Evolutionary conservation across 2,113 vertebrate genomes (phyloP).

Genomic region (Oreocharis arfaki): DNA sequence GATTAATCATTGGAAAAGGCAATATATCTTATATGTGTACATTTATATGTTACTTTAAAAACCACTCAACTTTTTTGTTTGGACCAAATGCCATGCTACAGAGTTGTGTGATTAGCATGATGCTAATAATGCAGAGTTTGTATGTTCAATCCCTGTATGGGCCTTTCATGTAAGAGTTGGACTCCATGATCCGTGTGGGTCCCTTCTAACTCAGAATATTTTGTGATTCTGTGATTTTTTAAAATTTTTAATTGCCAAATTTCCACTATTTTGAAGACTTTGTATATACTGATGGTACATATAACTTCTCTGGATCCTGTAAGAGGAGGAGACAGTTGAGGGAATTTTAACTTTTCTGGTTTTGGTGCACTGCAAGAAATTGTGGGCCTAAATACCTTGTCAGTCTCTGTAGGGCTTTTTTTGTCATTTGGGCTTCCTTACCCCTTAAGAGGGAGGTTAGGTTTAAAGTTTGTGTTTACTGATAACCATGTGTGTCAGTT

Average conservation of each 20-base stretch:
- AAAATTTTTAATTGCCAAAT: neutral
- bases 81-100: neutral
- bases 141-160: rapidly evolving
- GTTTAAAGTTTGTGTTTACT: neutral
- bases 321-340: neutral
- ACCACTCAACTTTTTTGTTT: neutral
- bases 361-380: neutral
- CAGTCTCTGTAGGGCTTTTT: neutral
- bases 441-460: neutral
- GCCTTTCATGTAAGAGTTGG: neutral
- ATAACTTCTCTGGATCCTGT: neutral
- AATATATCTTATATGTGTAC: slow-evolving; percentile 23
- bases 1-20: slow-evolving; percentile 98
- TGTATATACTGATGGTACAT: neutral
- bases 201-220: neutral
- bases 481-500: neutral
- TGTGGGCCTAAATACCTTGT: neutral
- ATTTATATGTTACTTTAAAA: neutral
- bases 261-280: neutral
- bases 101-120: neutral
- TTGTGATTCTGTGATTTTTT: neutral
- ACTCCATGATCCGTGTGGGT: neutral
- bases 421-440: neutral
- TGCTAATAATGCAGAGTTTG: neutral
- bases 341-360: neutral